Base-by-base conservation (phyloP, 1,140 invertebrate species). In the Papilio xuthus region DNA sequence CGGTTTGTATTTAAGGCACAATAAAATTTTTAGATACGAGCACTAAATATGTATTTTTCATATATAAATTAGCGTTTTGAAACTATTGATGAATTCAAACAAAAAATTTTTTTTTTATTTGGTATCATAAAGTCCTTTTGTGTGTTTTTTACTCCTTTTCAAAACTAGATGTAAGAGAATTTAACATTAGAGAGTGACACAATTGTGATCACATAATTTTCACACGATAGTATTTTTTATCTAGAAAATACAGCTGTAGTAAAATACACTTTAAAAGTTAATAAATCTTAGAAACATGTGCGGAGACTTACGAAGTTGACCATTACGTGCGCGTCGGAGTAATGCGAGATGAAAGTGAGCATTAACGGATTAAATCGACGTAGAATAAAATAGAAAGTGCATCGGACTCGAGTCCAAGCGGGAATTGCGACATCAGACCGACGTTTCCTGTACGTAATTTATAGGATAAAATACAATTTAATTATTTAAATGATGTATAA, bases 281-380 rank as follows among this genome's bases (percentile, higher is more conserved):
- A 76, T 63, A 76, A 76, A 76, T 76, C 28, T 60, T 18, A 41
- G 9, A 63, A 76, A 76, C 32, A 28, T 75, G 23, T 53, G 44
- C 23, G 15, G 42, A 26, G 47, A 60, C 77, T 80, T 79, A 78
- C 79, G 82, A 80, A 82, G 81, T 84, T 80, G 81, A 79, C 79
- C 76, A 81, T 83, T 80, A 85, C 83, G 83, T 83, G 75, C 75
- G 12, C 50, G 42, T 44, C 78, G 70, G 79, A 80, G 82, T 77
- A 82, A 81, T 80, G 74, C 78, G 80, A 88, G 85, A 89, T 83
- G 87, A 88, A 89, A 88, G 87, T 84, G 78, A 84, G 80, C 83
- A 81, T 82, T 81, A 77, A 20, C 28, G 77, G 78, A 77, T 77
- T 77, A 78, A 79, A 78, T 73, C 78, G 77, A 79, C 37, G 81